Evolutionary conservation across 2,888 invertebrate species (phyloP).

Genomic region (Euzetes globulus): DNA sequence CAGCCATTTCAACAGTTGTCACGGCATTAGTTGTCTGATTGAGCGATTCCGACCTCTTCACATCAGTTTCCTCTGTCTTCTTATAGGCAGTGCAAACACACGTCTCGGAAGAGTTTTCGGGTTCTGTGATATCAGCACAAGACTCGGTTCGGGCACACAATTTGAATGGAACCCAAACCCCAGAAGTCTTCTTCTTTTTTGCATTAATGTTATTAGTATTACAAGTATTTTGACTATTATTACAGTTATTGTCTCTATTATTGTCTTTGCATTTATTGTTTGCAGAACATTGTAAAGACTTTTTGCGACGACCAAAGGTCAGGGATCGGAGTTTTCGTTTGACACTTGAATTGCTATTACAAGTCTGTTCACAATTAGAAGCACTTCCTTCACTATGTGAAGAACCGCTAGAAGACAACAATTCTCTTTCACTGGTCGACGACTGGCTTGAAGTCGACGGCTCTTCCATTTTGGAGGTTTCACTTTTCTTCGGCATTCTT

Average conservation of each 20-base stretch:
- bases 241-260: background rate
- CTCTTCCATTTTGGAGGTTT: background rate
- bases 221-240: background rate
- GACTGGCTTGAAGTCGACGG: background rate
- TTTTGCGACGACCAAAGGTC: constrained; percentile 41
- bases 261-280: constrained; percentile 13
- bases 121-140: constrained; percentile 8
- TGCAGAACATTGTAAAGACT: constrained; percentile 13
- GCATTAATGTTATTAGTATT: background rate
- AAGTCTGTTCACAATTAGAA: background rate
- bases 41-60: background rate
- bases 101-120: background rate
- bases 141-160: constrained; percentile 28
- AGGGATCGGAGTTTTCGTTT: constrained; percentile 40
- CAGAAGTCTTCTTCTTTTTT: constrained; percentile 17
- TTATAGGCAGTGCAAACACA: constrained; percentile 26
- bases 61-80: background rate
- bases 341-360: constrained; percentile 32
- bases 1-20: background rate
- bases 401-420: background rate
- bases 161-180: background rate
- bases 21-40: background rate
- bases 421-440: background rate
- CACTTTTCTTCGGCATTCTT: background rate
- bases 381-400: background rate